Evolutionary conservation across 2,797 vertebrate species (phyloP), one percentile per base, ranked within the genome.

Genomic region (Morus bassanus): DNA sequence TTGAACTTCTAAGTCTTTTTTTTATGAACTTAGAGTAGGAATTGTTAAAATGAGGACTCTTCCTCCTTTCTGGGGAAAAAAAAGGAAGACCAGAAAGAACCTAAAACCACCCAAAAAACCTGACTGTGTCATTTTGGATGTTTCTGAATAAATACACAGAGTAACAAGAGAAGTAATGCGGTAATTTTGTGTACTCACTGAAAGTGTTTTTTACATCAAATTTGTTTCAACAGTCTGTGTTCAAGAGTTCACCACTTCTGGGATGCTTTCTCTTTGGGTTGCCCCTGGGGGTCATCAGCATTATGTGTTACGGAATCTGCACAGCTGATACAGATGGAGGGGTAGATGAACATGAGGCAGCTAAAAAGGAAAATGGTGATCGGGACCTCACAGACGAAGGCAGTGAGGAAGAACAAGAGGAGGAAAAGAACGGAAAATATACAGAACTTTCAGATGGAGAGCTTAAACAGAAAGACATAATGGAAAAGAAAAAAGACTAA

Each of bases 271-370:
- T 99, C 90, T 99, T 99, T 41, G 99, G 99, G 78, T 98, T 99
- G 65, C 99, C 99, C 35, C 98, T 99, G 96, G 99, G 99, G 31
- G 99, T 99, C 96, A 99, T 99, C 98, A 99, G 99, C 96, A 99
- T 99, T 97, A 99, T 99, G 99, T 99, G 99, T 97, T 99, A 99
- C 0, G 99, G 99, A 93, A 99, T 99, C 98, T 99, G 99, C 98
- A 99, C 99, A 3, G 99, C 99, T 2, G 99, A 99, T 95, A 97
- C 99, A 1, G 99, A 99, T 12, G 99, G 99, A 73, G 98, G 98
- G 6, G 81, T 97, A 1, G 98, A 99, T 11, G 99, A 99, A 35
- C 96, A 96, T 3, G 98, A 99, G 56, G 85, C 97, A 33, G 96
- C 97, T 88, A 99, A 98, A 97, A 98, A 97, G 87, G 99, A 99